A percentile compares a stretch with the other conserved stretches of the same genome.
phyloP scores from a whole-genome alignment of 37 sponge, comb jelly and placozoan genomes.

The Spongilla lacustris region DNA sequence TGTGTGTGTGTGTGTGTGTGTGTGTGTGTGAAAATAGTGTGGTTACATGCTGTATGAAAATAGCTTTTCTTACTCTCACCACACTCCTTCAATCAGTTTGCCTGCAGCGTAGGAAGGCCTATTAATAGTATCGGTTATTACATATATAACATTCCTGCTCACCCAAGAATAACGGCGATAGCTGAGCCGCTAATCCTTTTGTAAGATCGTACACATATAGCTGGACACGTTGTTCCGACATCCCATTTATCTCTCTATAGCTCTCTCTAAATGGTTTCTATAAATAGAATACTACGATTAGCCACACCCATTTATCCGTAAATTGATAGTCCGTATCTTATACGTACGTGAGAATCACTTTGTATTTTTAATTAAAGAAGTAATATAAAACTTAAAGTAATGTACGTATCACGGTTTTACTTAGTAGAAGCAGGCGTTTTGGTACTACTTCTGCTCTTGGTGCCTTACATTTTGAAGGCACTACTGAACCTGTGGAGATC shows the following conservation, averaged over 20 bases:
- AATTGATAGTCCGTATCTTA: no score
- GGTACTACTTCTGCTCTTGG: slow-evolving; percentile 16
- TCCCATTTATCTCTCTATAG: no score
- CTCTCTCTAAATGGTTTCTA: background rate
- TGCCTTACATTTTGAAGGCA: background rate
- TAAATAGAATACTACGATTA: background rate
- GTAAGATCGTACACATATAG: slow-evolving; percentile 84
- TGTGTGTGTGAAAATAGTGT: background rate
- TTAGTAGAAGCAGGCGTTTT: background rate
- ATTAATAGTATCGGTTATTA: background rate
- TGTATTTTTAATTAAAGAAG: no score
- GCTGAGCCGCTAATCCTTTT: slow-evolving; percentile 71
- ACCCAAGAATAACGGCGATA: background rate
- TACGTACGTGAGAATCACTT: no score
- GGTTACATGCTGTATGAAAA: background rate
- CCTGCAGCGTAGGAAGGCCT: no score
- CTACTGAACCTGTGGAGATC: slow-evolving; percentile 17
- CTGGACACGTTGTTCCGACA: slow-evolving; percentile 39
- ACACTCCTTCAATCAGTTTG: slow-evolving; percentile 87
- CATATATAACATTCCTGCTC: background rate
- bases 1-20: no score
- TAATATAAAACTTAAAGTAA: background rate
- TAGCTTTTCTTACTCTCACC: slow-evolving; percentile 44
- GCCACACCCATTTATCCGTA: no score
- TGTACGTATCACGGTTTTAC: background rate